Base-by-base conservation (phyloP, 92 coral and sea anemone genomes). In the Umimayanthus chanpuru region DNA sequence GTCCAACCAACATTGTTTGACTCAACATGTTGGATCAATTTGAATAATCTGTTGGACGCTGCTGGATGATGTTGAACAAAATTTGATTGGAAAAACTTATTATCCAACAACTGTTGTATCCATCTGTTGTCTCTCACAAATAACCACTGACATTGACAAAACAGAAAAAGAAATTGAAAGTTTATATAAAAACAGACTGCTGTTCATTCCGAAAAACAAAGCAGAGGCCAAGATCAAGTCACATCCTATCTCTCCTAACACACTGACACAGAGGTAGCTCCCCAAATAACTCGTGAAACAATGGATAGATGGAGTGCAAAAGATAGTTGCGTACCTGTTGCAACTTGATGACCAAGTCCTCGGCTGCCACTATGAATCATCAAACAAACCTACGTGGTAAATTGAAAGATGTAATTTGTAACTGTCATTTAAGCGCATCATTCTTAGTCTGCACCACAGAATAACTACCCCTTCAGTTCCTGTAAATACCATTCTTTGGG, bases 281-380 rank as follows among this genome's bases (percentile, higher is more conserved):
- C 21, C n/a, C 6, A 61, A 61, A 20, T 7, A 18, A 5, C 76
- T 9, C 5, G 29, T 40, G 78, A 43, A 41, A 38, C 7, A 73
- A 5, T 18, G 39, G 15, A 79, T 10, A 56, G 18, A 75, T 10
- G 28, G 11, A 58, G 66, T 73, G 41, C 25, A 1, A 9, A 26
- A 39, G 10, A 16, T 10, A 20, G 2, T n/a, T 36, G 58, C 76
- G 75, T 73, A 94, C 99, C 99, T 86, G 99, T 96, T 16, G 99
- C 99, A 32, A 96, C 99, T 91, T 96, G 99, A 87, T 96, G 99
- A 0, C 99, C 99, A 12, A 96, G 96, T 25, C 99, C 99, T 78
- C 99, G 91, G 64, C 99, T 96, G 10, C 99, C 99, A 88, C 99
- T 95, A 83, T 96, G 99, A 64, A 96, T 95, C 99, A 96, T 96